A percentile compares a stretch with the other conserved stretches of the same genome.
Evolutionary conservation across 2,888 invertebrate genomes (phyloP).

Genomic region (Alitta virens): DNA sequence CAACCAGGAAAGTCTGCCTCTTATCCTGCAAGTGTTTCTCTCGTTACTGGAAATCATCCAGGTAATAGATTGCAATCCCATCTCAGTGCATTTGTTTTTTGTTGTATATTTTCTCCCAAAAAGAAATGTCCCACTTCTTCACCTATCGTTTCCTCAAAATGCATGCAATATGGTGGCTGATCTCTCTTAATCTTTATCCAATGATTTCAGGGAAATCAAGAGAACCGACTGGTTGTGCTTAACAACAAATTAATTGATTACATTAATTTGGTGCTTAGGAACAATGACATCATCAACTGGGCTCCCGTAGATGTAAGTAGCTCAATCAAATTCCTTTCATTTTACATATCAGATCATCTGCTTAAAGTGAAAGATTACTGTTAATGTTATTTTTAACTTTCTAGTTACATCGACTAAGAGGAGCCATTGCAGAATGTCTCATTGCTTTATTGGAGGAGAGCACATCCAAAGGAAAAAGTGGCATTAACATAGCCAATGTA

Average conservation of each 20-base stretch:
- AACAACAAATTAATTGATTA: constrained; percentile 29
- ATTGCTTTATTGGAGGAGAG: constrained; percentile 6
- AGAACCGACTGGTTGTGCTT: constrained; percentile 25
- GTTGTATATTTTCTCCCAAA: too few species aligned
- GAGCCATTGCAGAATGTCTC: constrained; percentile 1
- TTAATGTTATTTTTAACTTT: too few species aligned
- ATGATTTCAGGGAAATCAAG: constrained; percentile 21
- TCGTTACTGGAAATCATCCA: constrained; percentile 27
- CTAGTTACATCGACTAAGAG: neutral
- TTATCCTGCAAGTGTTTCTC: constrained; percentile 26
- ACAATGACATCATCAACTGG: neutral
- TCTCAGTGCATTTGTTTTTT: too few species aligned
- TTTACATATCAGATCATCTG: too few species aligned
- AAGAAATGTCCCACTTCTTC: too few species aligned
- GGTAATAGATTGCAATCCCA: constrained; percentile 8
- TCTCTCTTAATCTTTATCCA: neutral
- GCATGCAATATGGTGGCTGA: too few species aligned
- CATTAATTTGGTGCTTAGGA: constrained; percentile 12
- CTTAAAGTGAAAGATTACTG: too few species aligned
- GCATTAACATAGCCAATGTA: constrained; percentile 4
- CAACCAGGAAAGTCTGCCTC: constrained; percentile 21
- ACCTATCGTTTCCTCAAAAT: too few species aligned
- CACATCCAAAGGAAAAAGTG: neutral
- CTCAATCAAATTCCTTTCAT: neutral
- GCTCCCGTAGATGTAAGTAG: neutral